Evolutionary conservation across 2,888 invertebrate species (phyloP).

Genomic region (Machimus rusticus): DNA sequence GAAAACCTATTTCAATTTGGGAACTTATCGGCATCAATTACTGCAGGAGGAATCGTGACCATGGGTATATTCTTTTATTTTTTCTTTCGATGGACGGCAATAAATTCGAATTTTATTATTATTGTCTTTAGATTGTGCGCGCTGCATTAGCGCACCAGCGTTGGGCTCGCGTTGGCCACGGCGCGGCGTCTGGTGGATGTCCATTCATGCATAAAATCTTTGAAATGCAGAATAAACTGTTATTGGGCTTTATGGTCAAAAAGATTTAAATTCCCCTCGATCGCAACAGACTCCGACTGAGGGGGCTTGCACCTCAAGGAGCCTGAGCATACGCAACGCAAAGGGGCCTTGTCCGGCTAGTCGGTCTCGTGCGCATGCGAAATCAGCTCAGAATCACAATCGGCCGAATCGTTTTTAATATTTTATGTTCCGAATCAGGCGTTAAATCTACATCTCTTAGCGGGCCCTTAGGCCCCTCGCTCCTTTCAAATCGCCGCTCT

Average conservation of each 20-base stretch:
- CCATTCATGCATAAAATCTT: constrained; percentile 35
- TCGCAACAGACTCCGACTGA: background rate
- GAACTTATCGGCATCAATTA: constrained; percentile 18
- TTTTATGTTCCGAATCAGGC: constrained; percentile 36
- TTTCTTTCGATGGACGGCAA: background rate
- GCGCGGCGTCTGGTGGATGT: background rate
- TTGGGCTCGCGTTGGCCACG: background rate
- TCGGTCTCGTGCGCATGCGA: background rate
- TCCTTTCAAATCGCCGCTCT: background rate
- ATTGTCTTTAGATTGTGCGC: background rate
- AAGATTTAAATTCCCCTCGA: constrained; percentile 29
- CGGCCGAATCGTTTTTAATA: constrained; percentile 18
- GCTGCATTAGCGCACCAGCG: background rate
- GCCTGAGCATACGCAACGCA: background rate
- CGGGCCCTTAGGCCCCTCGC: background rate
- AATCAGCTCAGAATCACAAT: constrained; percentile 15
- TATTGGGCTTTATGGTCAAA: constrained; percentile 13
- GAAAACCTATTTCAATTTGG: background rate
- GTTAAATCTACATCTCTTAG: constrained; percentile 35
- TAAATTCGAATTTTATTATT: constrained; percentile 23
- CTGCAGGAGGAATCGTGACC: constrained; percentile 12
- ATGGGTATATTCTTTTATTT: background rate
- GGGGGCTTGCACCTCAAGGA: background rate
- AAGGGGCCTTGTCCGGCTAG: background rate
- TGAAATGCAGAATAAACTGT: constrained; percentile 16